Evolutionary conservation across 2,888 invertebrate genomes (phyloP).

Genomic region (Conus canariensis): DNA sequence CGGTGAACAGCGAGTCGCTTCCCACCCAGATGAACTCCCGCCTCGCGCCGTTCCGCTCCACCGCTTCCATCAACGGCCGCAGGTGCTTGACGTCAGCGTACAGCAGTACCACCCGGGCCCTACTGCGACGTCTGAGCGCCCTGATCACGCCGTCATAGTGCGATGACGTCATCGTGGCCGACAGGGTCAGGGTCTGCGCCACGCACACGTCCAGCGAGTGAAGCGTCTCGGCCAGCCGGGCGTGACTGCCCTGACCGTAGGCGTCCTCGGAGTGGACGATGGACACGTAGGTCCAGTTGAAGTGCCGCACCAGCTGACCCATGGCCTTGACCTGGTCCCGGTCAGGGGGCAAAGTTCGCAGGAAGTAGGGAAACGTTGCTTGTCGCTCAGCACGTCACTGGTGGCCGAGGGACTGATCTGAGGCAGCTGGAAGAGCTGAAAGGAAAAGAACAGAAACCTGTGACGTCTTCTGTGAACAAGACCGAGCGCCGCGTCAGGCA

Average conservation of each 20-base stretch:
- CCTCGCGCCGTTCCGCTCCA: conserved; percentile 51
- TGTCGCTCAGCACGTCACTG: conserved; percentile 70
- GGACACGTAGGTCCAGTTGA: conserved; percentile 88
- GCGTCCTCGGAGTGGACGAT: conserved; percentile 86
- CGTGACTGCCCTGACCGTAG: conserved; percentile 68
- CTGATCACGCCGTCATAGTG: conserved; percentile 51
- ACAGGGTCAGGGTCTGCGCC: conserved; percentile 59
- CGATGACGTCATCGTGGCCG: conserved; percentile 31
- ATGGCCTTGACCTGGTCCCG: conserved; percentile 67
- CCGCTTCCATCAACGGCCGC: conserved; percentile 56
- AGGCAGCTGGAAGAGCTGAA: conserved; percentile 63
- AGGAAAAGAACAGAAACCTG: not conserved
- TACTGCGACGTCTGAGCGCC: conserved; percentile 43
- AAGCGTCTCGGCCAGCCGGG: conserved; percentile 49
- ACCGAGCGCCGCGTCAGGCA: too few species aligned
- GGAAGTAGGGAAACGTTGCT: conserved; percentile 66
- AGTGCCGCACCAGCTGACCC: conserved; percentile 62
- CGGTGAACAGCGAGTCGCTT: conserved; percentile 65
- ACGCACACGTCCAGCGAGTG: conserved; percentile 61
- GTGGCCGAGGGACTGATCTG: conserved; percentile 71
- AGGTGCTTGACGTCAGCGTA: conserved; percentile 69
- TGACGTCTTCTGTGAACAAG: too few species aligned
- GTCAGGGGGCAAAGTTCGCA: conserved; percentile 72
- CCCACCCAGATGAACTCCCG: conserved; percentile 73
- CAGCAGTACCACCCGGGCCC: conserved; percentile 67